These are phyloP conservation scores for Apamea sordens DNA, from an alignment of 2,888 invertebrate genomes.

Conservation along the genomic window DNA sequence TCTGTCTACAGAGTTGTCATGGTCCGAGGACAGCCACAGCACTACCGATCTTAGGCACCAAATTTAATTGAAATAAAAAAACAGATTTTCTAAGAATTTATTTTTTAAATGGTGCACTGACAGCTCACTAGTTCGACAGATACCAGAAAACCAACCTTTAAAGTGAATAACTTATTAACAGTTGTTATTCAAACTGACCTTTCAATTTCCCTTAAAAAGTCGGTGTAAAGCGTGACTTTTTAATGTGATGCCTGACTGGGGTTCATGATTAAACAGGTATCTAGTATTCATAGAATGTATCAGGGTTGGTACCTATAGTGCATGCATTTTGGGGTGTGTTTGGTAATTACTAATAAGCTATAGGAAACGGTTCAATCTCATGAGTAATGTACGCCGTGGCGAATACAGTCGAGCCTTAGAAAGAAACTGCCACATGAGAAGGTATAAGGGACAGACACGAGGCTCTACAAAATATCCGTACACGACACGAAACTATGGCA, in stretches of 20 bases:
- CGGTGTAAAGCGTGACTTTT: not conserved
- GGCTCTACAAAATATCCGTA: not conserved
- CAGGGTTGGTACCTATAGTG: not conserved
- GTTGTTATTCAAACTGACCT: too few species aligned
- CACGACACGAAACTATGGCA: too few species aligned
- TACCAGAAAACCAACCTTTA: not conserved
- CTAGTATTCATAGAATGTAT: not conserved
- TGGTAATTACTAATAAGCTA: not conserved
- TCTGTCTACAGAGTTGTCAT: not conserved
- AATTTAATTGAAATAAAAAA: not conserved
- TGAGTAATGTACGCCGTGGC: not conserved
- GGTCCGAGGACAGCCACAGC: not conserved
- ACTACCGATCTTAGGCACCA: too few species aligned
- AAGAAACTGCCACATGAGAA: not conserved
- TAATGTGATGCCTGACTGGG: not conserved
- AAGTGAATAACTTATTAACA: not conserved
- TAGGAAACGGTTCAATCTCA: not conserved
- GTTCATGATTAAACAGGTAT: not conserved
- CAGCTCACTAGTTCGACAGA: not conserved
- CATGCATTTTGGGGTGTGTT: not conserved
- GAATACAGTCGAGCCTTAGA: not conserved
- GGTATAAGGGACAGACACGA: not conserved
- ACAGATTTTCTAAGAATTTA: not conserved
- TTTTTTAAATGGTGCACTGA: not conserved
- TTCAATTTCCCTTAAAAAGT: not conserved